Evolutionary conservation across 2,797 vertebrate species (phyloP).

Genomic region (Selene dorsalis): DNA sequence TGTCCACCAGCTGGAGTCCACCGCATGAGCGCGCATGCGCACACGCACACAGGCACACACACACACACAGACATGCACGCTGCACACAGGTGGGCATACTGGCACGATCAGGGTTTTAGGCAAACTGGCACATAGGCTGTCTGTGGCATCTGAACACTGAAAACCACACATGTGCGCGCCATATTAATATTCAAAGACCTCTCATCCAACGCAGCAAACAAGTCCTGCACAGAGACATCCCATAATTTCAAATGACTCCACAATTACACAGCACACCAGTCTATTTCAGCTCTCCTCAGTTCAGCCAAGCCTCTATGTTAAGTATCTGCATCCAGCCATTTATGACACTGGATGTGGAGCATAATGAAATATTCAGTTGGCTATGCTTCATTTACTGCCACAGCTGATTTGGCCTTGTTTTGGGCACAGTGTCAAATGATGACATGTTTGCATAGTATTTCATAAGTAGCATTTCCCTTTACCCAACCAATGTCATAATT

Average conservation of each 20-base stretch:
- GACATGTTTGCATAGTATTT: slow-evolving; percentile 7
- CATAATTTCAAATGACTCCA: slow-evolving; percentile 44
- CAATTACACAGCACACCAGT: slow-evolving; percentile 25
- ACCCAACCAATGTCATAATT: neutral
- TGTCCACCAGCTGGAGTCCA: slow-evolving; percentile 78
- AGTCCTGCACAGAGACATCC: slow-evolving; percentile 22
- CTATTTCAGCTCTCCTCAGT: slow-evolving; percentile 13
- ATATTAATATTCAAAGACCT: slow-evolving; percentile 47
- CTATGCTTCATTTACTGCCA: slow-evolving; percentile 2
- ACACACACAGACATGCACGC: slow-evolving; percentile 7
- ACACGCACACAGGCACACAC: neutral
- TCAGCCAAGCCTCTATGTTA: slow-evolving; percentile 1
- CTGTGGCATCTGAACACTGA: slow-evolving; percentile 41
- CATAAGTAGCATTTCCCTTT: neutral
- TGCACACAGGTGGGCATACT: slow-evolving; percentile 54
- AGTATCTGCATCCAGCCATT: slow-evolving; percentile 18
- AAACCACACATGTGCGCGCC: slow-evolving; percentile 19
- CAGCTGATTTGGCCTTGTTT: neutral
- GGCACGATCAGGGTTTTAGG: slow-evolving; percentile 34
- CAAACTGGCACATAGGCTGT: slow-evolving; percentile 7
- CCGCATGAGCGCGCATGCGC: slow-evolving; percentile 18
- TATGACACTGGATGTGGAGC: slow-evolving; percentile 9
- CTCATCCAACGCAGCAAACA: slow-evolving; percentile 35
- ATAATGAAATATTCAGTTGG: slow-evolving; percentile 28
- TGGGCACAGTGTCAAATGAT: slow-evolving; percentile 1